A percentile compares a stretch with the other conserved stretches of the same genome.
phyloP scores from a whole-genome alignment of 2,888 invertebrate species.

The Rhorus exstirpatorius region DNA sequence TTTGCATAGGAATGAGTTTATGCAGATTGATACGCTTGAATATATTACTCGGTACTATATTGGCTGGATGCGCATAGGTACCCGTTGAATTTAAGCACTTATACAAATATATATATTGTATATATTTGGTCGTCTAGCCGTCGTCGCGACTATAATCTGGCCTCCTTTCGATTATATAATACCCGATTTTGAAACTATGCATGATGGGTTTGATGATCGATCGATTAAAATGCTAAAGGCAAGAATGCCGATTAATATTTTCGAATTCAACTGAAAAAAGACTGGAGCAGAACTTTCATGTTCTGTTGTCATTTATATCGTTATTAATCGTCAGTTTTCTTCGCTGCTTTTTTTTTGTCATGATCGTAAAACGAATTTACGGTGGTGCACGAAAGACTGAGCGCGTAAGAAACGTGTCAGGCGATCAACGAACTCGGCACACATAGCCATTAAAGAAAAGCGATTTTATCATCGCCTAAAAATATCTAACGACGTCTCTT shows the following conservation, averaged over 20 bases:
- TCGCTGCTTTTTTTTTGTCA: slow-evolving; percentile 20
- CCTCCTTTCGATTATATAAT: slow-evolving; percentile 50
- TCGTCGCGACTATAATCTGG: slow-evolving; percentile 64
- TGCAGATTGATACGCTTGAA: slow-evolving; percentile 84
- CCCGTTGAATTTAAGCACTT: slow-evolving; percentile 73
- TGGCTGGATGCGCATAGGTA: slow-evolving; percentile 61
- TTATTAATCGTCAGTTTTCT: slow-evolving; percentile 56
- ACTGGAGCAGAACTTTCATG: not conserved
- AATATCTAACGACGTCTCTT: slow-evolving; percentile 38
- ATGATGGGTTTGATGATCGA: slow-evolving; percentile 24
- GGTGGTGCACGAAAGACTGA: not conserved
- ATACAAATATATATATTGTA: slow-evolving; percentile 51
- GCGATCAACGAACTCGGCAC: slow-evolving; percentile 54
- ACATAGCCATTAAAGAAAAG: slow-evolving; percentile 62
- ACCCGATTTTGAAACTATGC: slow-evolving; percentile 40
- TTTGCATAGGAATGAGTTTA: slow-evolving; percentile 84
- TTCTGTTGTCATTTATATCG: slow-evolving; percentile 24
- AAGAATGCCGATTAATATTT: slow-evolving; percentile 10
- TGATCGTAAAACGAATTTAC: slow-evolving; percentile 57
- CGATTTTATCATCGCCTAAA: slow-evolving; percentile 70
- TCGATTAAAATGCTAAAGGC: slow-evolving; percentile 51
- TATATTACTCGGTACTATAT: slow-evolving; percentile 73
- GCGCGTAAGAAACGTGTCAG: slow-evolving; percentile 39
- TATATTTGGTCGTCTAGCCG: slow-evolving; percentile 61
- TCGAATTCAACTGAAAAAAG: not conserved